Evolutionary conservation across 2,888 invertebrate species (phyloP), one percentile per base, ranked within the genome.

Genomic region (Galerucella pusilla): DNA sequence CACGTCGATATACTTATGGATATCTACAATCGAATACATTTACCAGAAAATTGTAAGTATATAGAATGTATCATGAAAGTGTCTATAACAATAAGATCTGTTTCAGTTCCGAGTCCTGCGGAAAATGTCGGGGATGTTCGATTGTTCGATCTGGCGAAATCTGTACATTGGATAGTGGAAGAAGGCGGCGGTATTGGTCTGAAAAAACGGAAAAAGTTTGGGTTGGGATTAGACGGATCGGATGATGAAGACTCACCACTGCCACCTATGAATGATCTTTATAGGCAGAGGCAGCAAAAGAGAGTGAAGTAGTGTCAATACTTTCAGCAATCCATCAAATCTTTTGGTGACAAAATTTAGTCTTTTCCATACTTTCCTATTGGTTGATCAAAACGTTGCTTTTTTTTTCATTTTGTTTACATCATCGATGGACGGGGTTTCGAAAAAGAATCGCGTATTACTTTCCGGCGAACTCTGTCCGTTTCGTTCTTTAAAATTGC

Each of bases 181-280:
- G 96, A 96, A 80, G 92, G 93, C 0, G 92, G 93, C 49, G 92
- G 93, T 0, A 90, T 91, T 16, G 89, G 90, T 52, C 81, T 85
- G 35, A 87, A 87, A 75, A 83, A 85, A 67, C 83, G 87, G 74
- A 88, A 89, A 64, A 85, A 88, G 11, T 83, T 88, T 14, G 89
- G 93, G 54, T 89, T 94, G 81, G 88, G 91, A 0, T 93, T 94
- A 46, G 94, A 94, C 68, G 96, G 96, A 80, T 95, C 95, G 1
- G 96, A 96, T 82, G 96, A 96, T 76, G 94, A 95, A 75, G 97
- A 97, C 68, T 91, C 91, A 60, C 91, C 92, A 0, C 92, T 93
- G 12, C 97, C 97, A 5, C 97, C 98, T 0, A 90, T 91, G 69
- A 96, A 97, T 88, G 98, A 98, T 86, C 95, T 98, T 81, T 98